These are phyloP conservation scores for Macrocentrus cingulum DNA, from an alignment of 1,140 invertebrate species.

Conservation along the genomic window DNA sequence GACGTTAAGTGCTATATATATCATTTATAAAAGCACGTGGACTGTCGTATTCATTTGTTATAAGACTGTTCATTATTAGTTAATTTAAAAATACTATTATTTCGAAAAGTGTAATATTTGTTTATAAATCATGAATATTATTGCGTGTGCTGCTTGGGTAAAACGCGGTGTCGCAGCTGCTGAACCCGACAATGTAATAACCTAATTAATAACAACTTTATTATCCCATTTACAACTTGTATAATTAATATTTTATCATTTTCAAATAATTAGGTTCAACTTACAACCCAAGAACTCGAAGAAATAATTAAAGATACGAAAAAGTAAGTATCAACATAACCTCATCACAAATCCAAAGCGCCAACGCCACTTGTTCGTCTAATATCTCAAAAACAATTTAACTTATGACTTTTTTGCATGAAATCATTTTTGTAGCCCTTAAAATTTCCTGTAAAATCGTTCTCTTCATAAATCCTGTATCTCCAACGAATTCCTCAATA, in stretches of 20 bases:
- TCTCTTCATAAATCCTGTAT: no score
- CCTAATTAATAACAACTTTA: not conserved
- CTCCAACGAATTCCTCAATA: no score
- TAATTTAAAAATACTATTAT: no score
- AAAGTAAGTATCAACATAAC: slow-evolving; percentile 59
- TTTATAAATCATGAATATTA: slow-evolving; percentile 7
- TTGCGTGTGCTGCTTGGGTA: slow-evolving; percentile 5
- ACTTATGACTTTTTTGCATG: slow-evolving; percentile 3
- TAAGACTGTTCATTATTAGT: no score
- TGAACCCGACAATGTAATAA: slow-evolving; percentile 9
- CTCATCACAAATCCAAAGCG: no score
- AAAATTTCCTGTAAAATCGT: no score
- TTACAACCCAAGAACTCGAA: slow-evolving; percentile 69
- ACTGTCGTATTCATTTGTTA: no score
- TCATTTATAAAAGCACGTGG: no score
- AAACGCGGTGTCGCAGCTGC: slow-evolving; percentile 9
- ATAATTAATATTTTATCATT: no score
- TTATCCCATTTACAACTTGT: not conserved
- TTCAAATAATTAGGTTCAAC: slow-evolving; percentile 61
- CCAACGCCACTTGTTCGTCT: no score
- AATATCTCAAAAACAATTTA: slow-evolving; percentile 1
- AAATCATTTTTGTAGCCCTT: not conserved
- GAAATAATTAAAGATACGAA: slow-evolving; percentile 73
- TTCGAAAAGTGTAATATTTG: not conserved
- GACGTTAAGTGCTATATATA: no score